Evolutionary conservation across 2,113 vertebrate genomes (phyloP).

Genomic region (Athene noctua): DNA sequence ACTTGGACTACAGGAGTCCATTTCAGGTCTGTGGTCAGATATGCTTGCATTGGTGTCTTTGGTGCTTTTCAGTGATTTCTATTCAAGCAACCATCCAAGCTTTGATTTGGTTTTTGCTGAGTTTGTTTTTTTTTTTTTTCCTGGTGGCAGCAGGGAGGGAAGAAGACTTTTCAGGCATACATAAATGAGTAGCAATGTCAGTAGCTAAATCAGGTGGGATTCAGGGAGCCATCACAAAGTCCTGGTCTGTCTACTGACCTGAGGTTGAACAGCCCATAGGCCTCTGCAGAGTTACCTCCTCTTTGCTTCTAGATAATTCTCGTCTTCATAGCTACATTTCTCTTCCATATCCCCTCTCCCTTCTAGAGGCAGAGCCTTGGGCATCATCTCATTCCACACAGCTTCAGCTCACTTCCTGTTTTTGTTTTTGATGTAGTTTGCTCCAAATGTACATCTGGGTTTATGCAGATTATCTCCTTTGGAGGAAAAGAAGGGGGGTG

Average conservation of each 20-base stretch:
- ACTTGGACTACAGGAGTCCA: not conserved
- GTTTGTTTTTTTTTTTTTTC: no score
- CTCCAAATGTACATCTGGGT: not conserved
- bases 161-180: not conserved
- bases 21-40: not conserved
- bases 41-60: not conserved
- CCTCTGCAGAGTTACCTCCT: not conserved
- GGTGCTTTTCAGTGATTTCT: not conserved
- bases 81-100: not conserved
- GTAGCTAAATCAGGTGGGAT: not conserved
- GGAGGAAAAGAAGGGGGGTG: not conserved
- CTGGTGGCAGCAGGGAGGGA: not conserved
- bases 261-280: not conserved
- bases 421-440: slow-evolving; percentile 11
- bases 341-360: not conserved
- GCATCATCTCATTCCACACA: not conserved
- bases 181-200: not conserved
- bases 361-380: slow-evolving; percentile 15
- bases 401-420: not conserved
- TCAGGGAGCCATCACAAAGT: not conserved
- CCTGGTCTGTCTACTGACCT: not conserved
- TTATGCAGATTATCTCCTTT: not conserved
- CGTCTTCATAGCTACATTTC: not conserved
- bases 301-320: not conserved
- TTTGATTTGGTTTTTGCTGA: not conserved